Evolutionary conservation across 2,113 vertebrate species (phyloP), one percentile per base, ranked within the genome.

Genomic region (Rhinogobius similis): DNA sequence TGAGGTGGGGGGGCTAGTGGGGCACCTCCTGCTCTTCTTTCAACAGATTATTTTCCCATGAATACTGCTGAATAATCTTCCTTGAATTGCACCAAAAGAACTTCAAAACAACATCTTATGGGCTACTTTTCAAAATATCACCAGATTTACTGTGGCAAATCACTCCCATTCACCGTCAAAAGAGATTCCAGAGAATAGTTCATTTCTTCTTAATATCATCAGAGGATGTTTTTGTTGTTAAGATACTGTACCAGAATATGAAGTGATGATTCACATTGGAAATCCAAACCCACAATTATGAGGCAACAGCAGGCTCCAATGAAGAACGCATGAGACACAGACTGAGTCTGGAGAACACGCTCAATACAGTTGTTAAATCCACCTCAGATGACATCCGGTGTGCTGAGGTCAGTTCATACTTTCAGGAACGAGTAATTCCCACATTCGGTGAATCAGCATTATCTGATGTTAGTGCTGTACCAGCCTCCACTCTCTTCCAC

Each of bases 31-130:
- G 53, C 74, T 50, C 10, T 32, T 75, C 86, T 67, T 75, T 69
- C 86, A 87, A 20, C 73, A 66, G 78, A 75, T 81, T 70, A 77
- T 73, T 76, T 61, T 80, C 76, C 66, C 75, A 78, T 78, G 79
- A 82, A 81, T 32, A 69, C 80, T 67, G 77, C 70, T 81, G 74
- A 80, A 82, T 82, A 82, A 82, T 62, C 46, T 70, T 61, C 44
- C 63, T 71, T 82, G 70, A 61, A 77, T 62, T 77, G 26, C 44
- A 44, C 58, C 2, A 64, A 18, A 5, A 41, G 10, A 8, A 10
- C 21, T 23, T 11, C 29, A 29, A 62, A n/a, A 21, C 4, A 18
- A 14, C 1, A 4, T 16, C 11, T 16, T 24, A 13, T 26, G n/a
- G n/a, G n/a, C n/a, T 29, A 29, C 48, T 36, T 26, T 55, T 20